Conservation (phyloP, 2,888 invertebrate genomes). For the Lasioglossum vierecki region DNA sequence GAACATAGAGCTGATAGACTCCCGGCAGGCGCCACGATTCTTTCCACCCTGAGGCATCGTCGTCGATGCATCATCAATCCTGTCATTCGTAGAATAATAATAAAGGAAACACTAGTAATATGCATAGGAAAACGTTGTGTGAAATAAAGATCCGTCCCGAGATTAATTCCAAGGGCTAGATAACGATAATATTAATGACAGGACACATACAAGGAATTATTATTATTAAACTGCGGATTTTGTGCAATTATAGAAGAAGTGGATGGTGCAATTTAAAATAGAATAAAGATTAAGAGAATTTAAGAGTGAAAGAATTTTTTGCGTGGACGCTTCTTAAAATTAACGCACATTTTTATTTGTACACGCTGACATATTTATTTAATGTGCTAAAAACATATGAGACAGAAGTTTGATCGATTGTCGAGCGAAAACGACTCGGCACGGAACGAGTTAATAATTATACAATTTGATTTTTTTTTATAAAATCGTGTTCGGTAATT, state of each 20-base stretch:
- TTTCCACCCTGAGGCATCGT: background rate
- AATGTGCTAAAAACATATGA: too few relatives aligned
- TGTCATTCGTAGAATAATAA: background rate
- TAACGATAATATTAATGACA: background rate
- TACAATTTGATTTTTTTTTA: constrained; percentile 8
- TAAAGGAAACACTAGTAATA: background rate
- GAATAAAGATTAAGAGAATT: too few relatives aligned
- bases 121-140: background rate
- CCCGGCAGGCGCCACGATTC: constrained; percentile 52
- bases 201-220: background rate
- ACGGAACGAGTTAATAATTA: background rate
- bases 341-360: too few relatives aligned
- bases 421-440: too few relatives aligned
- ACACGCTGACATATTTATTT: too few relatives aligned
- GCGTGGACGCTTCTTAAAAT: too few relatives aligned
- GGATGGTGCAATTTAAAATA: too few relatives aligned
- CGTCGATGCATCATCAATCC: background rate
- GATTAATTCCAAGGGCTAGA: background rate
- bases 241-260: too few relatives aligned
- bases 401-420: too few relatives aligned
- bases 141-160: background rate
- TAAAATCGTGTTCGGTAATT: constrained; percentile 2
- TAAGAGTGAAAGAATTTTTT: too few relatives aligned
- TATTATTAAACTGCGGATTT: background rate
- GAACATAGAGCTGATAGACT: constrained; percentile 28